phyloP scores from a whole-genome alignment of 2,888 invertebrate genomes.

The Girardia tigrina region DNA sequence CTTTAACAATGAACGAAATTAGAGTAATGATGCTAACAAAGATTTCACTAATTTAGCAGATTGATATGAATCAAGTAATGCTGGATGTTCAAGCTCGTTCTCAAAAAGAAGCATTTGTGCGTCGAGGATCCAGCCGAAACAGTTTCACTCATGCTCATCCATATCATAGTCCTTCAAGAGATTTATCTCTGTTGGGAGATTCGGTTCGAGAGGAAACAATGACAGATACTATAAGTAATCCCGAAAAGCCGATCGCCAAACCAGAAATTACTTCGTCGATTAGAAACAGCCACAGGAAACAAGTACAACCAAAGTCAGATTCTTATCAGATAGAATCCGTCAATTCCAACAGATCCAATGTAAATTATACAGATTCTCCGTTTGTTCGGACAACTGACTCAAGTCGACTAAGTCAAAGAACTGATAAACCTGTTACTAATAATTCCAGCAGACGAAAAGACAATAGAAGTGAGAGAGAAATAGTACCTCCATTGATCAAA shows the following conservation, averaged over 20 bases:
- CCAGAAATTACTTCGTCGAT: neutral
- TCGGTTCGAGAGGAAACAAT: neutral
- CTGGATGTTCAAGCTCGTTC: neutral
- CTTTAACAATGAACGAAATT: no score
- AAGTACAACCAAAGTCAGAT: neutral
- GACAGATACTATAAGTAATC: neutral
- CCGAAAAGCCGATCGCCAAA: neutral
- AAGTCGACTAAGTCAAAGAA: neutral
- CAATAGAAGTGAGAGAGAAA: neutral
- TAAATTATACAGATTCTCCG: neutral
- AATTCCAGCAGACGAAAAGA: neutral
- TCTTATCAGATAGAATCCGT: neutral
- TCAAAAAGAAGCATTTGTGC: neutral
- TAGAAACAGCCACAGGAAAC: neutral
- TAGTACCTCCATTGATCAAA: neutral
- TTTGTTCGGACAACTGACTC: neutral
- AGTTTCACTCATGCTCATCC: slow-evolving; percentile 6
- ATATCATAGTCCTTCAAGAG: slow-evolving; percentile 1
- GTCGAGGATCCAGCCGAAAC: neutral
- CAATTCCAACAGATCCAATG: neutral
- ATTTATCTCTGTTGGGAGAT: neutral
- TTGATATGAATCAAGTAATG: slow-evolving; percentile 1
- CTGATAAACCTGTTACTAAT: neutral
- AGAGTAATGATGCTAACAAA: no score
- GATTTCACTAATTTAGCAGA: no score